phyloP scores from a whole-genome alignment of 2,113 vertebrate genomes.

The Empidonax alnorum region DNA sequence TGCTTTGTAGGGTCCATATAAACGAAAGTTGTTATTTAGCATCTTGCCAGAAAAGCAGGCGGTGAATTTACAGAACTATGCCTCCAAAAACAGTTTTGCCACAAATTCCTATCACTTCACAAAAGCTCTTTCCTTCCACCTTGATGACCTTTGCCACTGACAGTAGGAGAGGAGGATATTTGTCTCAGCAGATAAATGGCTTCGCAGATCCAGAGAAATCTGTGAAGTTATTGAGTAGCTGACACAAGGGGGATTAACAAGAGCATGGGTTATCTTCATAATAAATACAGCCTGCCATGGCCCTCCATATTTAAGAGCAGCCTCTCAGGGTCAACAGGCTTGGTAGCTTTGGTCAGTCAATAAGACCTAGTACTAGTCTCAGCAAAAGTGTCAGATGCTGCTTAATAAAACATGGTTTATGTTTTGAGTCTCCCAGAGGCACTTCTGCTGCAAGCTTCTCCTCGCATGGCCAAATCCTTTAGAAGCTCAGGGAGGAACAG shows the following conservation, averaged over 20 bases:
- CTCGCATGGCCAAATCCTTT: constrained; percentile 41
- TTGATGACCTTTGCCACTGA: background rate
- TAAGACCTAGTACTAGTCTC: constrained; percentile 39
- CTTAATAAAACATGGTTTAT: constrained; percentile 48
- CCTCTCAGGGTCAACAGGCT: constrained; percentile 47
- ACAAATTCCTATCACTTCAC: background rate
- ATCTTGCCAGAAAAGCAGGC: background rate
- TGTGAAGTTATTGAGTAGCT: constrained; percentile 19
- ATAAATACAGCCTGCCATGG: constrained; percentile 53
- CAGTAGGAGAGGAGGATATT: background rate
- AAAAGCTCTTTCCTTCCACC: background rate
- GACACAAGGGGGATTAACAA: constrained; percentile 35
- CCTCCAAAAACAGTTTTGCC: background rate
- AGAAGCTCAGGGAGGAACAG: background rate
- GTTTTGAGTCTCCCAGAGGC: constrained; percentile 35
- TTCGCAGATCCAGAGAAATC: constrained; percentile 23
- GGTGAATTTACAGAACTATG: background rate
- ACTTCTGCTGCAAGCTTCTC: constrained; percentile 24
- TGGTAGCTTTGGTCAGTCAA: constrained; percentile 40
- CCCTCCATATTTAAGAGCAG: constrained; percentile 42
- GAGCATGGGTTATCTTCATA: constrained; percentile 11
- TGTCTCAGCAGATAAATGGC: background rate
- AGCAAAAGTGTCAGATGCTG: constrained; percentile 2
- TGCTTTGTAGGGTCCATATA: background rate
- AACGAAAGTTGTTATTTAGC: background rate